phyloP scores from a whole-genome alignment of 2,888 invertebrate genomes.

The Chymomyza caudatula region DNA sequence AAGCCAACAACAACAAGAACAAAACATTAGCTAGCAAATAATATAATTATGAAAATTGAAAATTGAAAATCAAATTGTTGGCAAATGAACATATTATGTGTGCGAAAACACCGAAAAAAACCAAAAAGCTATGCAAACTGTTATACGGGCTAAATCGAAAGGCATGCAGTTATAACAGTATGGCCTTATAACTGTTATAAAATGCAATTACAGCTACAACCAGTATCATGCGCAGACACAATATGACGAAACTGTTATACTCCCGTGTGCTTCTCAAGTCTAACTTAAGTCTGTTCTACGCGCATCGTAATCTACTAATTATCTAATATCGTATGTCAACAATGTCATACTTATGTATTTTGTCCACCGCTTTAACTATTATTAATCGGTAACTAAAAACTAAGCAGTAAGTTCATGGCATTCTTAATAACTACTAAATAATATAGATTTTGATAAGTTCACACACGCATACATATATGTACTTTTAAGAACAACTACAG shows the following conservation, averaged over 20 bases:
- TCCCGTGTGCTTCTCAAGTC: background rate
- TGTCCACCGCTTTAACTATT: slow-evolving; percentile 42
- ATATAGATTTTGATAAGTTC: background rate
- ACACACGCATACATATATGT: background rate
- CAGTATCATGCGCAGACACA: too few species aligned
- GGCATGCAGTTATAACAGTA: background rate
- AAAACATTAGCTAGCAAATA: background rate
- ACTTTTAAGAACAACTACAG: background rate
- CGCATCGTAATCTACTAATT: slow-evolving; percentile 6
- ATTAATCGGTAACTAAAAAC: background rate
- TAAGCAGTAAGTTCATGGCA: background rate
- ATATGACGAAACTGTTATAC: background rate
- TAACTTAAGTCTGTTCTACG: background rate
- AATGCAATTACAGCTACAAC: background rate
- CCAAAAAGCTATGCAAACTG: background rate
- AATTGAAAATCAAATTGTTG: slow-evolving; percentile 12
- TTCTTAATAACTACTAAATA: slow-evolving; percentile 25
- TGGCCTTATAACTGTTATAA: background rate
- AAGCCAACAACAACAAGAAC: background rate
- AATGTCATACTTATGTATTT: slow-evolving; percentile 27
- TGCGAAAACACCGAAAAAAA: slow-evolving; percentile 3
- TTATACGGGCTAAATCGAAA: background rate
- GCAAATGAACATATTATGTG: too few species aligned
- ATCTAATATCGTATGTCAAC: background rate
- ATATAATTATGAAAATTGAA: background rate